A percentile compares a stretch with the other conserved stretches of the same genome.
These are phyloP conservation scores for Cryptoprocta ferox DNA, from an alignment of 2,797 vertebrate genomes.

Conservation along the genomic window DNA sequence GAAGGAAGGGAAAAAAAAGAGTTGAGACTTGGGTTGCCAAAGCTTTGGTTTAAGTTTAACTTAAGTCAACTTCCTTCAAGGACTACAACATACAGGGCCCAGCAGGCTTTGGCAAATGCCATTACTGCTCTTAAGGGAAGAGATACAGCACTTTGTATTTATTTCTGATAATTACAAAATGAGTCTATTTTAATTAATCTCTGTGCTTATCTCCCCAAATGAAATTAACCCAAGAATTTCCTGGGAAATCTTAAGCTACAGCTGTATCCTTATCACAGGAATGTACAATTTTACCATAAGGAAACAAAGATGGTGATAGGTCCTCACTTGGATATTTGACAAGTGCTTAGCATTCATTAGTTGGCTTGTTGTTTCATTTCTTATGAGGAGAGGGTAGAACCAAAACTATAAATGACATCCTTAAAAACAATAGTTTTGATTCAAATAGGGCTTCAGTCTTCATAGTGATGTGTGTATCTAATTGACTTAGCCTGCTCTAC, in stretches of 20 bases:
- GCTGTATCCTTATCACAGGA: background rate
- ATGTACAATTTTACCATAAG: background rate
- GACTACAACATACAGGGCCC: background rate
- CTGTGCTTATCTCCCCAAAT: background rate
- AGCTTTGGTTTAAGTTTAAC: background rate
- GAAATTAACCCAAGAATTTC: background rate
- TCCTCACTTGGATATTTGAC: background rate
- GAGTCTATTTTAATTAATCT: conserved; percentile 3
- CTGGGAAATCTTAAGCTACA: background rate
- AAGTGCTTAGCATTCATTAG: background rate
- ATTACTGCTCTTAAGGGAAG: background rate
- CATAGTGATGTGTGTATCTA: background rate
- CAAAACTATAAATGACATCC: background rate
- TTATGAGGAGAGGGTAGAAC: background rate
- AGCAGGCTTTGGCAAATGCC: background rate
- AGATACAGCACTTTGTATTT: background rate
- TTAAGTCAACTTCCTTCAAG: background rate
- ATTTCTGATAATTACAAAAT: background rate
- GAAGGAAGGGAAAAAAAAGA: background rate
- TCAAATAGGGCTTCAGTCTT: background rate
- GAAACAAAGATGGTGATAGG: background rate
- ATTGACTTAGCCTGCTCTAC: background rate
- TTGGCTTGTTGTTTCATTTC: background rate
- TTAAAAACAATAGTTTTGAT: background rate
- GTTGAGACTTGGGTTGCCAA: background rate